phyloP scores from a whole-genome alignment of 2,797 vertebrate species.

The Zenarchopterus dispar region DNA sequence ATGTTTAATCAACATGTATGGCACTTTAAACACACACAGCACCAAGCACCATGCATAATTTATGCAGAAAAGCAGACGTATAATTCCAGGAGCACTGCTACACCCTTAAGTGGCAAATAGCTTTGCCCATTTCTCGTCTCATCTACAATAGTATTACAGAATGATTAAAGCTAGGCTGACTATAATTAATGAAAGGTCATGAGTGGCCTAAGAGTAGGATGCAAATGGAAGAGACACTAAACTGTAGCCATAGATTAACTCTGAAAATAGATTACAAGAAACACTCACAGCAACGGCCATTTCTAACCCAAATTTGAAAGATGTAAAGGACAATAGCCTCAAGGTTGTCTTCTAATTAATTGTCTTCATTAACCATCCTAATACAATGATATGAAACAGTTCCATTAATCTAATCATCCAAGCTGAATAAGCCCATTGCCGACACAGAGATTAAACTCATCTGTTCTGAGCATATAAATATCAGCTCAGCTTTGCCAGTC shows the following conservation, averaged over 20 bases:
- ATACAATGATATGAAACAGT: constrained; percentile 85
- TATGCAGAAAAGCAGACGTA: constrained; percentile 80
- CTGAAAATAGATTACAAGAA: constrained; percentile 76
- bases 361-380: constrained; percentile 86
- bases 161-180: constrained; percentile 83
- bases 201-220: constrained; percentile 83
- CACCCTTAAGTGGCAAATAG: constrained; percentile 77
- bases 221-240: constrained; percentile 77
- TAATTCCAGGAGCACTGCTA: constrained; percentile 72
- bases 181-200: constrained; percentile 89
- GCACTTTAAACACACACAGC: constrained; percentile 62
- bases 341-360: constrained; percentile 86
- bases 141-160: constrained; percentile 75
- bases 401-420: constrained; percentile 85
- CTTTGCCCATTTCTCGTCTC: constrained; percentile 76
- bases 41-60: constrained; percentile 63
- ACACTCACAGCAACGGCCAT: constrained; percentile 83
- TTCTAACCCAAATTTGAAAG: constrained; percentile 81
- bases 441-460: constrained; percentile 75
- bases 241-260: constrained; percentile 78
- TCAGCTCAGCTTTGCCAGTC: constrained; percentile 74
- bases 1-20: constrained; percentile 72
- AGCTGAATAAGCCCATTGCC: constrained; percentile 76
- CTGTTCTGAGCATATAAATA: constrained; percentile 73
- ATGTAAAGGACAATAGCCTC: constrained; percentile 84